Base-by-base conservation (phyloP, 2,113 vertebrate species). In the Struthidea cinerea region DNA sequence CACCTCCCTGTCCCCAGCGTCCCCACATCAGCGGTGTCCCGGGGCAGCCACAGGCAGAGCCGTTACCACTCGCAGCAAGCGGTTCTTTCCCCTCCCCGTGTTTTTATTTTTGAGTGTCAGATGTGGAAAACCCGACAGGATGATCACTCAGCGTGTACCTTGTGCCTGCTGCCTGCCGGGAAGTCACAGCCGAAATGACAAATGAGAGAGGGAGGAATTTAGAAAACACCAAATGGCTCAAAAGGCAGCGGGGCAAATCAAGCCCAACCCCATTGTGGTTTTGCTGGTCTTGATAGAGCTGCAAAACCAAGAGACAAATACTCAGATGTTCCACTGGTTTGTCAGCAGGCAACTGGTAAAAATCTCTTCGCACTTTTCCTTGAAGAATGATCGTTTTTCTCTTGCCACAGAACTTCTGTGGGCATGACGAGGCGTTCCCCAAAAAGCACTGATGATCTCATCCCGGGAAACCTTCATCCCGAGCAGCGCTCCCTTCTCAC, bases 281-380 rank as follows among this genome's bases (percentile, higher is more conserved):
- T 90, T 81, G 16, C 53, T 81, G 83, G 20, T 86, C 76, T 67
- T 57, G 83, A 73, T 15, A 69, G 76, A 89, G 84, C 55, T 93
- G 78, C 67, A 57, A 77, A 68, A 37, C 75, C 59, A 28, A 26
- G 81, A 81, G 83, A 71, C 7, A 1, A 79, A 55, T 35, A 79
- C 76, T 94, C 95, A 95, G 61, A 86, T 61, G 86, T 93, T 96
- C 96, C 90, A 89, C 90, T 92, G 83, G 11, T 79, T 87, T 89
- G 83, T 94, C 96, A 96, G 80, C 92, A 93, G 90, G 92, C 90
- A 84, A 32, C 55, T 60, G 86, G 76, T 89, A 84, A 92, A 92
- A 92, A 65, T 89, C 88, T 89, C 89, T 89, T 81, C 84, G 85
- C 94, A 69, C 90, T 95, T 92, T 84, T 65, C 61, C 80, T 95